phyloP scores from a whole-genome alignment of 2,888 invertebrate species.

The Branchipolynoe longqiensis region DNA sequence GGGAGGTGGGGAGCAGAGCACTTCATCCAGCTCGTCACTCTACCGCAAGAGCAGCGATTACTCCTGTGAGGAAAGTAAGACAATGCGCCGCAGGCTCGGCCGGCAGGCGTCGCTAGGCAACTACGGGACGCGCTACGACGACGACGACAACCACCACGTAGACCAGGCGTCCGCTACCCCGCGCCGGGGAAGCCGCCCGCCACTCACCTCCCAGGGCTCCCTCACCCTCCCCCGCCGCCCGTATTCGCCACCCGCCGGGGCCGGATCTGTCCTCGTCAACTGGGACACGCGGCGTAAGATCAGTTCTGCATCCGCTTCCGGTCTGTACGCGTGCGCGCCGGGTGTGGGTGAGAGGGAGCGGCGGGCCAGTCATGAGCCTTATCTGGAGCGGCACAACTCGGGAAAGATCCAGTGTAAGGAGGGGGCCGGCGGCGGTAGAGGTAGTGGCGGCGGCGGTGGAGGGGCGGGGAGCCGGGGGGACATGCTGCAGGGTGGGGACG shows the following conservation, averaged over 20 bases:
- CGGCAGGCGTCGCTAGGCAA: not conserved
- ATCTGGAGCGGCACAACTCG: not conserved
- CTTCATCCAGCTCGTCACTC: not conserved
- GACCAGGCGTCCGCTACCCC: not conserved
- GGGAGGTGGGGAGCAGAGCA: not conserved
- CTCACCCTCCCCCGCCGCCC: conserved; percentile 26
- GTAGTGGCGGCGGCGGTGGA: not conserved
- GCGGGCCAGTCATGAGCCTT: too few relatives aligned
- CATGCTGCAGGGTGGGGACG: not conserved
- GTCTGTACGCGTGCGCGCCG: not conserved
- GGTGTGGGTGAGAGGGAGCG: not conserved
- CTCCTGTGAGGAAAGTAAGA: not conserved
- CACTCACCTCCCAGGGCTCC: not conserved
- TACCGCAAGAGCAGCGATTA: conserved; percentile 10
- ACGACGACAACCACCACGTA: not conserved
- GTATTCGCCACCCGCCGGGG: conserved; percentile 8
- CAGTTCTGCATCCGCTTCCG: not conserved
- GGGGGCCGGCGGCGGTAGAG: not conserved
- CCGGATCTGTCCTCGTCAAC: conserved; percentile 38
- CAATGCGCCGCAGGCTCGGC: not conserved
- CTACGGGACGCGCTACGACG: not conserved
- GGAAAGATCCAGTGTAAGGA: too few relatives aligned
- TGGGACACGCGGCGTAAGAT: not conserved
- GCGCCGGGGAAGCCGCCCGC: not conserved
- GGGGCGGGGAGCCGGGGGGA: not conserved